Percentiles rank a stretch among this genome's conserved stretches.
phyloP scores from a whole-genome alignment of 1,140 invertebrate species.

The Calosoma granatense region DNA sequence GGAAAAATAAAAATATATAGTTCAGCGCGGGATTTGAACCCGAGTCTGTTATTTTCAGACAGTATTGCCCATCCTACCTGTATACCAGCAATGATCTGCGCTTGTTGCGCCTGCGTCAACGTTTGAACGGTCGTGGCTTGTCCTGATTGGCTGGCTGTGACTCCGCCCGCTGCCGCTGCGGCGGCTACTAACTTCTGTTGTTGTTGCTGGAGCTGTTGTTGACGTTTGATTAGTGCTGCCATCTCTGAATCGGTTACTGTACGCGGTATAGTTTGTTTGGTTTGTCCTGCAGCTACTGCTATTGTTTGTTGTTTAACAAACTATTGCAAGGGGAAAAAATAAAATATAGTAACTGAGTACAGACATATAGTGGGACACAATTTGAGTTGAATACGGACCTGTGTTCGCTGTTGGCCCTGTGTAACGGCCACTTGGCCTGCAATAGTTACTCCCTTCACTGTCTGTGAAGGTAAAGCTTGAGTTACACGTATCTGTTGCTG shows the following conservation, averaged over 20 bases:
- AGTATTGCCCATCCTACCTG: too few species aligned
- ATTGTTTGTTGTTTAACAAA: constrained; percentile 27
- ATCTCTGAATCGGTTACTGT: constrained; percentile 59
- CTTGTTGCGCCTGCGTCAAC: constrained; percentile 41
- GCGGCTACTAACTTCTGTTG: constrained; percentile 41
- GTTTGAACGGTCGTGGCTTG: constrained; percentile 30
- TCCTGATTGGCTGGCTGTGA: constrained; percentile 25
- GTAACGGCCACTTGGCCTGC: constrained; percentile 19
- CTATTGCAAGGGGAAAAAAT: too few species aligned
- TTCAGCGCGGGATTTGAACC: constrained; percentile 8
- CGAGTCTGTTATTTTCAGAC: too few species aligned
- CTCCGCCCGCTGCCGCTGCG: constrained; percentile 25
- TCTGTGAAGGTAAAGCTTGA: constrained; percentile 33
- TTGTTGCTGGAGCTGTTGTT: constrained; percentile 47
- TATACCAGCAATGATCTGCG: constrained; percentile 7
- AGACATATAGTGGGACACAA: constrained; percentile 10
- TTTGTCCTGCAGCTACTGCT: constrained; percentile 26
- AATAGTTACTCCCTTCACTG: constrained; percentile 29
- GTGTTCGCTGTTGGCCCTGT: constrained; percentile 21
- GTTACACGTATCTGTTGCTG: constrained; percentile 31
- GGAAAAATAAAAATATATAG: neutral
- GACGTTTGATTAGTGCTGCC: constrained; percentile 56
- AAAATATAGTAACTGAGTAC: too few species aligned
- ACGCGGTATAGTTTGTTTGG: constrained; percentile 38
- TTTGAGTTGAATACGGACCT: constrained; percentile 18